A percentile compares a stretch with the other conserved stretches of the same genome.
phyloP scores from a whole-genome alignment of 1,140 invertebrate species.

The Telenomus remus region DNA sequence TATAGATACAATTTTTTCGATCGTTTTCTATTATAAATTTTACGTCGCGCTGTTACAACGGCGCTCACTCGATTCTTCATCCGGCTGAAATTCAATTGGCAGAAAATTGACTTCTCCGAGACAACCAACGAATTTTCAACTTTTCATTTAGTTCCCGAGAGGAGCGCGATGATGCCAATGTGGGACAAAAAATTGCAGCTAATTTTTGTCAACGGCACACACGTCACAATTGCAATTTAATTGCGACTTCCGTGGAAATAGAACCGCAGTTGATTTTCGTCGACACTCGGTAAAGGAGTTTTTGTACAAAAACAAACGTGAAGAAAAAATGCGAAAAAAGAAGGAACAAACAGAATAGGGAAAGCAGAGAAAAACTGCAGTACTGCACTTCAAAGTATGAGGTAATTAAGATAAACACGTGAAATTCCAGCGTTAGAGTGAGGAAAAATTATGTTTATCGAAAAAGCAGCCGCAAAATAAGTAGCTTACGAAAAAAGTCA shows the following conservation, averaged over 20 bases:
- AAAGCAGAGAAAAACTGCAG: not conserved
- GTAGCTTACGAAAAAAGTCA: conserved; percentile 5
- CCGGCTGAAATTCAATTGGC: too few relatives aligned
- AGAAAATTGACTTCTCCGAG: too few relatives aligned
- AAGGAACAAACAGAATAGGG: too few relatives aligned
- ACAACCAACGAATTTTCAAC: too few relatives aligned
- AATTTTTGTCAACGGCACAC: conserved; percentile 11
- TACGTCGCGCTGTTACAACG: too few relatives aligned
- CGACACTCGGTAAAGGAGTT: conserved; percentile 19
- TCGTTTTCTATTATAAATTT: too few relatives aligned
- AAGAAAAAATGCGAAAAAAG: too few relatives aligned
- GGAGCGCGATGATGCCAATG: not conserved
- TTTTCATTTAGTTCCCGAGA: not conserved
- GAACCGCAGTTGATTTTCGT: conserved; percentile 26
- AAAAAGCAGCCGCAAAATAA: conserved; percentile 10
- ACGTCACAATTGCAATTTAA: conserved; percentile 19
- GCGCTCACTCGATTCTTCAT: too few relatives aligned
- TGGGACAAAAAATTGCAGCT: not conserved
- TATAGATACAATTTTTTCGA: conserved; percentile 4
- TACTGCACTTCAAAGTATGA: conserved; percentile 25
- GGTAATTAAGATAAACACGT: conserved; percentile 33
- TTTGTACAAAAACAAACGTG: conserved; percentile 10
- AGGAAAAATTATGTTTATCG: conserved; percentile 29
- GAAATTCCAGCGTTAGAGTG: not conserved
- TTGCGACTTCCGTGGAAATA: conserved; percentile 9